Base-by-base conservation (phyloP, 2,888 invertebrate species). In the Stegophylla sp. region DNA sequence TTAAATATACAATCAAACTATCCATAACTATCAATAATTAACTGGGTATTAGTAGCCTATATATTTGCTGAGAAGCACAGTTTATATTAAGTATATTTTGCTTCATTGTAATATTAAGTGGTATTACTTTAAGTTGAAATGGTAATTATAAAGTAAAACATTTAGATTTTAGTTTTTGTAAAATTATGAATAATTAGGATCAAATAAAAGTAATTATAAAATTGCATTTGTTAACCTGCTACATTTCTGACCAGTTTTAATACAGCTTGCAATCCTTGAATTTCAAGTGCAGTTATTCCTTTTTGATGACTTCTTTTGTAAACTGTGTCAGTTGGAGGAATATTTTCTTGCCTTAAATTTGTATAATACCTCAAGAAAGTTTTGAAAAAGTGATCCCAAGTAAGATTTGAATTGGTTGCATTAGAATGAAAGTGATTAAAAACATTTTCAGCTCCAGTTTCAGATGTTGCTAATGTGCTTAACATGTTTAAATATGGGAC, bases 401-500 rank as follows among this genome's bases (percentile, higher is more conserved):
- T 93, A 20, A 95, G 86, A 48, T 86, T 86, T 59, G 87, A 87
- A 45, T 85, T 86, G 48, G 86, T 87, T 74, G 91, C 89, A 83
- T 91, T 91, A 83, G 91, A 91, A 85, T 93, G 93, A 20, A 95
- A 87, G 84, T 94, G 89, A 85, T 91, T 92, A 85, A 92, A 95
- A 61, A 93, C 93, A 85, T 93, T 91, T 79, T 91, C 87, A 0
- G 97, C 95, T 20, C 94, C 92, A 87, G 91, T 91, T 79, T 90
- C 88, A 82, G 92, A 90, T 83, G 92, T 92, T 1, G 94, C 92
- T 73, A 98, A 89, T 20, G 94, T 92, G 0, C 92, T 91, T 84
- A 97, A 89, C 91, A 97, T 95, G 84, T 91, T 92, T 83, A 97
- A 88, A 87, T 96, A 97, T 0, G 94, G 93, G 3, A 94, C 93